Percentiles rank a stretch among this genome's conserved stretches.
Evolutionary conservation across 2,113 vertebrate species (phyloP).

Genomic region (Heloderma charlesbogerti): DNA sequence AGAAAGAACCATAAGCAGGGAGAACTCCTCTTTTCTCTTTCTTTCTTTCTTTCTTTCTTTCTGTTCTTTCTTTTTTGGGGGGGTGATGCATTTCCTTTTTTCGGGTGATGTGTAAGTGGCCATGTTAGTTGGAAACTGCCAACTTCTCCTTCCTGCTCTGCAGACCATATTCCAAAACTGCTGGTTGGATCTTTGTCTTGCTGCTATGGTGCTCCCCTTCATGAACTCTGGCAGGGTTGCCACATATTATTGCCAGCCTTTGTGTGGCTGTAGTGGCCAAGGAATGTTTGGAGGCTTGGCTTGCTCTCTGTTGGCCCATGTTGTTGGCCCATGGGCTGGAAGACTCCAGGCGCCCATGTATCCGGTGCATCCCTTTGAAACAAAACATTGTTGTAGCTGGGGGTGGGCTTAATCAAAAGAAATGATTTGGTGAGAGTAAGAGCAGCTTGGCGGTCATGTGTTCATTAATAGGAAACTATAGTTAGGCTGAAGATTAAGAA

Average conservation of each 20-base stretch:
- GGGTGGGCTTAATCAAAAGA: slow-evolving; percentile 24
- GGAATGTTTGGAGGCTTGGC: background rate
- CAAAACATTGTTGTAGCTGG: background rate
- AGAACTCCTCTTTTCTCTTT: too few relatives aligned
- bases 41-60: too few relatives aligned
- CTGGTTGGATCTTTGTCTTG: background rate
- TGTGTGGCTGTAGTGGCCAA: background rate
- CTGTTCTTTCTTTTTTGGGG: background rate
- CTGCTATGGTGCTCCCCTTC: background rate
- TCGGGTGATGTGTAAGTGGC: background rate
- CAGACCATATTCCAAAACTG: background rate
- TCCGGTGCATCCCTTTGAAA: accelerated
- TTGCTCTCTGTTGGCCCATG: background rate
- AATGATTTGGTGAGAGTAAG: background rate
- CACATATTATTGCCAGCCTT: background rate
- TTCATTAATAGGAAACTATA: slow-evolving; percentile 2
- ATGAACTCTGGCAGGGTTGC: background rate
- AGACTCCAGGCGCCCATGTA: background rate
- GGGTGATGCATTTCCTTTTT: background rate
- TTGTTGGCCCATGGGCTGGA: background rate
- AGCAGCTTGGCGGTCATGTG: slow-evolving; percentile 16
- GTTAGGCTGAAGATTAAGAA: slow-evolving; percentile 52
- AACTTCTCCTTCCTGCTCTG: background rate
- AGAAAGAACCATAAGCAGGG: background rate
- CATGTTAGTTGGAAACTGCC: background rate